A percentile compares a stretch with the other conserved stretches of the same genome.
Evolutionary conservation across 2,888 invertebrate genomes (phyloP).

Genomic region (Lordiphosa fenestrarum): DNA sequence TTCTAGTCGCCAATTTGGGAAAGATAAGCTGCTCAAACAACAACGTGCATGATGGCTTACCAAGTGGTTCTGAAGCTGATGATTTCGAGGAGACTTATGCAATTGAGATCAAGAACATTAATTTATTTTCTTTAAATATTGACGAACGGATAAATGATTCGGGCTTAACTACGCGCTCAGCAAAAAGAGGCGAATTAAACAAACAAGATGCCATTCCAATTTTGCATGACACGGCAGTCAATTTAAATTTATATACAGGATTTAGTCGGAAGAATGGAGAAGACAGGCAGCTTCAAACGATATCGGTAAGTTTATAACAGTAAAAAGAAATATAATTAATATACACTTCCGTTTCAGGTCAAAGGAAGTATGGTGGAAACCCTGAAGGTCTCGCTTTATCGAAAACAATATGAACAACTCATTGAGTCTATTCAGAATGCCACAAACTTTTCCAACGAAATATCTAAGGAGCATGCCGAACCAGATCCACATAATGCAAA

Average conservation of each 20-base stretch:
- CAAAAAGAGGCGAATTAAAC: constrained; percentile 89
- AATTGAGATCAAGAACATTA: constrained; percentile 92
- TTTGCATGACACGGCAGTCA: constrained; percentile 92
- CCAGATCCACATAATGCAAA: constrained; percentile 24
- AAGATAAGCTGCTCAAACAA: constrained; percentile 86
- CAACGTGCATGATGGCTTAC: constrained; percentile 44
- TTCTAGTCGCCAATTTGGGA: constrained; percentile 95
- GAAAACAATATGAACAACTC: constrained; percentile 94
- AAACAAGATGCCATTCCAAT: constrained; percentile 90
- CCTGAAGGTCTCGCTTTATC: constrained; percentile 91
- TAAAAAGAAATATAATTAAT: too few relatives aligned
- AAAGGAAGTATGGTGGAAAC: constrained; percentile 90
- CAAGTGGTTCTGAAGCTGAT: constrained; percentile 12
- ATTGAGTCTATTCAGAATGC: constrained; percentile 84
- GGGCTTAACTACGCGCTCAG: constrained; percentile 79
- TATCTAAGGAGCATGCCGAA: constrained; percentile 25
- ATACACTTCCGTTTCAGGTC: constrained; percentile 80
- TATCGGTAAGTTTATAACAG: constrained; percentile 39
- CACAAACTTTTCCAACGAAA: constrained; percentile 53
- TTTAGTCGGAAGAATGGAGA: constrained; percentile 32
- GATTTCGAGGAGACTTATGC: constrained; percentile 80
- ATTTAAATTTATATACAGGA: constrained; percentile 81
- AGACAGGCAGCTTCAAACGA: constrained; percentile 34
- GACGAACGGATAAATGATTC: constrained; percentile 77
- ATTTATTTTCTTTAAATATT: constrained; percentile 89